Conservation (phyloP, 2,113 vertebrate genomes). For the Aleadryas rufinucha region DNA sequence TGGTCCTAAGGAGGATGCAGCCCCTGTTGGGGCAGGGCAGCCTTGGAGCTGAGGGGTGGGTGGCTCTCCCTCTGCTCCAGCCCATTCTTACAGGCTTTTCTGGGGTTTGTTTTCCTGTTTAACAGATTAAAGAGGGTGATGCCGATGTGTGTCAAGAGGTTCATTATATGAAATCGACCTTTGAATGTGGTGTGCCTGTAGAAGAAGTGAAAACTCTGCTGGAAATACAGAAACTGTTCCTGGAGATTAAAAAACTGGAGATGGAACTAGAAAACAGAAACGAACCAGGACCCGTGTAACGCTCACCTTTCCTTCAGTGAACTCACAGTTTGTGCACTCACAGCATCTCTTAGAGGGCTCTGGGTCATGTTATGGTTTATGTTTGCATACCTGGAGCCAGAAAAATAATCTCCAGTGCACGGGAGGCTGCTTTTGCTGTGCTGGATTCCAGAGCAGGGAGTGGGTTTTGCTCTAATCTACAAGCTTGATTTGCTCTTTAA, state of each 20-base stretch:
- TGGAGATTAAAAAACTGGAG: constrained; percentile 28
- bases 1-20: background rate
- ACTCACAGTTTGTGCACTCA: background rate
- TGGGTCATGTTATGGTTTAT: background rate
- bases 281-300: accelerated
- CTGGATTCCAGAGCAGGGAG: background rate
- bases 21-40: background rate
- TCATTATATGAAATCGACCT: accelerated
- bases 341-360: background rate
- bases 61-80: background rate
- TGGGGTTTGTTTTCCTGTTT: background rate
- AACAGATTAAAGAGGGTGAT: background rate
- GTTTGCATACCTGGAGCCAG: background rate
- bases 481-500: background rate
- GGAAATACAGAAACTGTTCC: constrained; percentile 52
- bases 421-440: background rate
- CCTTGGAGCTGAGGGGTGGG: background rate
- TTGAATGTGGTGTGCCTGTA: background rate
- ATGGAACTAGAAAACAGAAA: background rate
- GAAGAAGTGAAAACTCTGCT: constrained; percentile 53
- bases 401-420: background rate
- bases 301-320: background rate
- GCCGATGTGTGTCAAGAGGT: background rate
- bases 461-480: background rate
- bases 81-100: background rate